Evolutionary conservation across 2,797 vertebrate genomes (phyloP).

Genomic region (Chromis chromis): DNA sequence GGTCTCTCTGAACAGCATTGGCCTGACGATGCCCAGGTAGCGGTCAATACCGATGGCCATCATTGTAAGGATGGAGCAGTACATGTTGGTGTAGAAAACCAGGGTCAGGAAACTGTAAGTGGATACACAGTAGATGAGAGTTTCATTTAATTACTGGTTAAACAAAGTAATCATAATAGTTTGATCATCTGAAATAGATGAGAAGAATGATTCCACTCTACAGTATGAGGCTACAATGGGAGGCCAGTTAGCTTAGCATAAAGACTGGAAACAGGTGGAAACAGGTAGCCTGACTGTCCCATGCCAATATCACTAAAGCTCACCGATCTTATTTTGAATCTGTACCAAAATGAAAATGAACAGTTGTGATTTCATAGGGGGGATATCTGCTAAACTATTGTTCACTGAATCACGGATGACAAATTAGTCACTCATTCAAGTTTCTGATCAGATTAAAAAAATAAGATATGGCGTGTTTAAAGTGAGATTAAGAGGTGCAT

Average conservation of each 20-base stretch:
- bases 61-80: conserved; percentile 94
- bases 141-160: background rate
- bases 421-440: background rate
- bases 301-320: too few relatives aligned
- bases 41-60: conserved; percentile 92
- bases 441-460: background rate
- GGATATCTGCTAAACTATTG: background rate
- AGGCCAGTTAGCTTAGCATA: background rate
- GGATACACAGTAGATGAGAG: conserved; percentile 8
- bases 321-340: too few relatives aligned
- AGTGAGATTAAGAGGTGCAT: background rate
- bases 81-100: conserved; percentile 94
- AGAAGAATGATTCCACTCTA: too few relatives aligned
- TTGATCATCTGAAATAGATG: background rate
- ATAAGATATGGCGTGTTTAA: background rate
- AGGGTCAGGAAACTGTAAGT: conserved; percentile 83
- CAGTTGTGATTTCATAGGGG: background rate
- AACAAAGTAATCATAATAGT: background rate
- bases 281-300: too few relatives aligned
- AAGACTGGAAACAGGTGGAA: background rate
- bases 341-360: background rate
- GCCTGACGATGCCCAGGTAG: conserved; percentile 90
- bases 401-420: background rate
- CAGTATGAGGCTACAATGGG: too few relatives aligned
- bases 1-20: conserved; percentile 81